Percentiles rank a stretch among this genome's conserved stretches.
Conservation (phyloP, 2,113 vertebrate species). For the Tachuris rubrigastra region DNA sequence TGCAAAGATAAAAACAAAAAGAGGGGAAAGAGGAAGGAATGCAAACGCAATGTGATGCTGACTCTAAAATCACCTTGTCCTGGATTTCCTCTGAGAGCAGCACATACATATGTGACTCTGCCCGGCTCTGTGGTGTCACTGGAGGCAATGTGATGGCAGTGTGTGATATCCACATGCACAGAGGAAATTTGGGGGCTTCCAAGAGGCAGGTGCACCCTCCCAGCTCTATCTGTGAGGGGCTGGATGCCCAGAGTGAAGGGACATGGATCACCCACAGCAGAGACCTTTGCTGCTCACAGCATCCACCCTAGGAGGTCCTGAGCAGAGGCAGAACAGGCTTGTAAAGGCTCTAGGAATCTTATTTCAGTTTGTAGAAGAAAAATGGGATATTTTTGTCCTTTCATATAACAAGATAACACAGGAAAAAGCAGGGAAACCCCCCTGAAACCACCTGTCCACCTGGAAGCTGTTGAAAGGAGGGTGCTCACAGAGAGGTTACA, state of each 20-base stretch:
- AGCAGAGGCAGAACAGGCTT: background rate
- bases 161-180: fast-evolving
- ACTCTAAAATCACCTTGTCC: background rate
- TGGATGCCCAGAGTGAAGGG: fast-evolving
- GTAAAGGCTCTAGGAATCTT: background rate
- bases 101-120: fast-evolving
- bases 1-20: background rate
- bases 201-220: background rate
- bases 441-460: background rate
- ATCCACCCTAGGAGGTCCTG: background rate
- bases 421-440: background rate
- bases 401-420: fast-evolving
- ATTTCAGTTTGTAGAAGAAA: background rate
- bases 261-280: background rate
- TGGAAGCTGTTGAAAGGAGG: background rate
- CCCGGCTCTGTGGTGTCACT: background rate
- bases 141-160: fast-evolving
- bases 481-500: fast-evolving
- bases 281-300: background rate
- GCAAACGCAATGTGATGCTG: background rate
- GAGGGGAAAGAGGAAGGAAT: background rate
- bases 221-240: background rate
- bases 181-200: background rate
- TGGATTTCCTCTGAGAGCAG: background rate
- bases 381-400: background rate